A percentile compares a stretch with the other conserved stretches of the same genome.
phyloP scores from a whole-genome alignment of 2,888 invertebrate genomes.

The Alitta virens region DNA sequence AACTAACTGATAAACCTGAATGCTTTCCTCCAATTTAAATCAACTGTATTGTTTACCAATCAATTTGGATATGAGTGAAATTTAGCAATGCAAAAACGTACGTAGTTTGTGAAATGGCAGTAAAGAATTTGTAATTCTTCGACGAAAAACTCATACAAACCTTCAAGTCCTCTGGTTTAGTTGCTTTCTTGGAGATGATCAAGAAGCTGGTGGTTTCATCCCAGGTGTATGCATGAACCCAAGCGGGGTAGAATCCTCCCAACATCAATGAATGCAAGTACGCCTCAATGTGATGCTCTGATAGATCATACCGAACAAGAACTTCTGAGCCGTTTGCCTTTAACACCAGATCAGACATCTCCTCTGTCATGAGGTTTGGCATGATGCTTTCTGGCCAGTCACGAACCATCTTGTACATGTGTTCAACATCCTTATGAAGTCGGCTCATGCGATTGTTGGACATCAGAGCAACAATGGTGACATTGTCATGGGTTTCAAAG shows the following conservation, averaged over 20 bases:
- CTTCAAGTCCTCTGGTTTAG: slow-evolving; percentile 1
- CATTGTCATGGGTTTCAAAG: background rate
- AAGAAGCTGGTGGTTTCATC: slow-evolving; percentile 34
- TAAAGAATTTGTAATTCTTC: too few relatives aligned
- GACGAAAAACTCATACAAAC: too few relatives aligned
- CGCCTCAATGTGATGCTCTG: slow-evolving; percentile 44
- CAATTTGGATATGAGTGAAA: too few relatives aligned
- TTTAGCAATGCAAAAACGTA: too few relatives aligned
- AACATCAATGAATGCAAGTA: slow-evolving; percentile 39
- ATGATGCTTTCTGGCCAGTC: too few relatives aligned
- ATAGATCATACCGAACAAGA: slow-evolving; percentile 36
- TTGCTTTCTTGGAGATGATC: slow-evolving; percentile 31
- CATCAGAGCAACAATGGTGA: slow-evolving; percentile 2
- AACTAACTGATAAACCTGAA: too few relatives aligned
- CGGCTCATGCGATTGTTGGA: slow-evolving; percentile 2
- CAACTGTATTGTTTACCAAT: too few relatives aligned
- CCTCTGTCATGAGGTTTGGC: background rate
- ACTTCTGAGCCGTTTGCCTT: slow-evolving; percentile 27
- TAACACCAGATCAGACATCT: slow-evolving; percentile 31
- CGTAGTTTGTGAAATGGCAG: too few relatives aligned
- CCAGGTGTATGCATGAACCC: slow-evolving; percentile 41
- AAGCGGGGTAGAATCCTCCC: slow-evolving; percentile 38
- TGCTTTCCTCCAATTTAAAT: too few relatives aligned
- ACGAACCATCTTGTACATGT: too few relatives aligned
- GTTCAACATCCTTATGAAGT: too few relatives aligned